Conservation (phyloP, 2,888 invertebrate species). For the Polylopha cassiicola region DNA sequence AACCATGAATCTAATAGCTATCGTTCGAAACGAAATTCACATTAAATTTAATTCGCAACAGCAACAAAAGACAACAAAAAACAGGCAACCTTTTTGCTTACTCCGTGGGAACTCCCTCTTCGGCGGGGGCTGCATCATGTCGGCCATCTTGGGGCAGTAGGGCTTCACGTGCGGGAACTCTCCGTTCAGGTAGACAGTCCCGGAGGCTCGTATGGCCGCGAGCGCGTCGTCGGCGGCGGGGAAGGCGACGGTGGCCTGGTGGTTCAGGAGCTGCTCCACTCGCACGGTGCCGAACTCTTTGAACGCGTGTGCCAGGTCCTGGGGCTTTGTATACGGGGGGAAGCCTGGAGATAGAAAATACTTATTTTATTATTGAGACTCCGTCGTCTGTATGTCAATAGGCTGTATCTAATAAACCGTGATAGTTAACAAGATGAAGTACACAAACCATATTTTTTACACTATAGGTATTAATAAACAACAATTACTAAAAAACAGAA, state of each 20-base stretch:
- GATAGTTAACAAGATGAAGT: no score
- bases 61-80: no score
- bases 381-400: no score
- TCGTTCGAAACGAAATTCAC: no score
- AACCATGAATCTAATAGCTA: no score
- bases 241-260: constrained; percentile 38
- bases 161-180: constrained; percentile 39
- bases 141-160: constrained; percentile 26
- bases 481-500: no score
- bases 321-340: constrained; percentile 45
- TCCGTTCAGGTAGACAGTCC: constrained; percentile 47
- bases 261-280: constrained; percentile 36
- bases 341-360: constrained; percentile 39
- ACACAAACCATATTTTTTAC: no score
- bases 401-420: no score
- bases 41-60: no score
- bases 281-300: constrained; percentile 37
- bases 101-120: constrained; percentile 28
- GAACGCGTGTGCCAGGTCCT: constrained; percentile 46
- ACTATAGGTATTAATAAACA: no score
- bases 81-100: not conserved
- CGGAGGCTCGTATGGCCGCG: constrained; percentile 32
- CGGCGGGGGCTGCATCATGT: constrained; percentile 14
- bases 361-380: no score
- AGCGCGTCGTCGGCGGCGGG: constrained; percentile 28